Evolutionary conservation across 1,140 invertebrate genomes (phyloP).

Genomic region (Zaprionus ghesquierei): DNA sequence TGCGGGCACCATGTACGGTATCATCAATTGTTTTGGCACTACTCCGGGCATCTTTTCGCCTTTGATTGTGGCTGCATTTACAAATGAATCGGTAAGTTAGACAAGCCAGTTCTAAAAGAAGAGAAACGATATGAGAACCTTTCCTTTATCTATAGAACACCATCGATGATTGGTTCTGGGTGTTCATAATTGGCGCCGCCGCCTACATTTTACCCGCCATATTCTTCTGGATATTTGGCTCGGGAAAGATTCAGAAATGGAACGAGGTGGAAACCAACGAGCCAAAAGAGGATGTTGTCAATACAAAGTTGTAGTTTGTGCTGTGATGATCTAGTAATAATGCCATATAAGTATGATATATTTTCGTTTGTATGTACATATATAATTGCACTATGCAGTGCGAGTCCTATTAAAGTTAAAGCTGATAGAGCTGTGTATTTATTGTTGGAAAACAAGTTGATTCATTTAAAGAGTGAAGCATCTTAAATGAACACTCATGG

Average conservation of each 20-base stretch:
- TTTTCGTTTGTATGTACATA: slow-evolving; percentile 33
- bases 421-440: slow-evolving; percentile 51
- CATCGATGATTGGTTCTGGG: slow-evolving; percentile 89
- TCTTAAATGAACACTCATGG: too few relatives aligned
- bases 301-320: slow-evolving; percentile 79
- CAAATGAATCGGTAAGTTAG: slow-evolving; percentile 85
- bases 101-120: not conserved
- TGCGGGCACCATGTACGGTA: slow-evolving; percentile 90
- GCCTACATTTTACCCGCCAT: slow-evolving; percentile 88
- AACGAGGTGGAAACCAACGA: slow-evolving; percentile 83
- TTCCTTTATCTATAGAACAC: too few relatives aligned
- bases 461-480: not conserved
- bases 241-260: slow-evolving; percentile 87
- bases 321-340: slow-evolving; percentile 73
- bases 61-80: slow-evolving; percentile 87
- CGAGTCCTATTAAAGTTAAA: slow-evolving; percentile 73
- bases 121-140: too few relatives aligned
- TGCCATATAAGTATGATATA: slow-evolving; percentile 55
- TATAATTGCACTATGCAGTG: not conserved
- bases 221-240: slow-evolving; percentile 87
- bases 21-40: slow-evolving; percentile 89
- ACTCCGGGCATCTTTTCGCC: slow-evolving; percentile 90
- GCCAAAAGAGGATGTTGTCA: slow-evolving; percentile 66
- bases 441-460: slow-evolving; percentile 46
- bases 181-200: slow-evolving; percentile 89